A percentile compares a stretch with the other conserved stretches of the same genome.
Conservation (phyloP, 2,888 invertebrate genomes). For the Candidula unifasciata region DNA sequence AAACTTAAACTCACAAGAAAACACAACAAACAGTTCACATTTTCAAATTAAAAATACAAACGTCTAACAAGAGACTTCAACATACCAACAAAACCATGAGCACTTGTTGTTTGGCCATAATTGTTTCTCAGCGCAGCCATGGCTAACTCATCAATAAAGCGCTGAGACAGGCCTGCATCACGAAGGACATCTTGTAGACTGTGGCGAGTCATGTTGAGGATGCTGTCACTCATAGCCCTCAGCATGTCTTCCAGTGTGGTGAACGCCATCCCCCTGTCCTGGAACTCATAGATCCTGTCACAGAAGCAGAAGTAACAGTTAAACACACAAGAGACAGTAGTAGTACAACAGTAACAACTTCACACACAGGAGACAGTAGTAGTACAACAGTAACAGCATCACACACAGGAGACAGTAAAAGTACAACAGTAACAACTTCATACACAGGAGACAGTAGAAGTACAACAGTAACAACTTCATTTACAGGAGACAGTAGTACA, state of each 20-base stretch:
- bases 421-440: no score
- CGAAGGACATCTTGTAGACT: slow-evolving; percentile 67
- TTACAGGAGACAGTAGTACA: no score
- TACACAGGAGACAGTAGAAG: no score
- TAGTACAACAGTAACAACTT: no score
- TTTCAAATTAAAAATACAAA: no score
- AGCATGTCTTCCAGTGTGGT: slow-evolving; percentile 80
- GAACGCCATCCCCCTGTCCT: slow-evolving; percentile 80
- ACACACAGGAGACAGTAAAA: no score
- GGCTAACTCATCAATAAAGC: slow-evolving; percentile 81
- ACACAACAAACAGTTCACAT: no score
- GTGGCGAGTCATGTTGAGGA: slow-evolving; percentile 78
- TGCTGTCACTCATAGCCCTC: slow-evolving; percentile 79
- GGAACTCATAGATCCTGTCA: slow-evolving; percentile 81
- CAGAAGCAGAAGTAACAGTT: slow-evolving; percentile 37
- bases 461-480: no score
- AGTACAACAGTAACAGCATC: no score
- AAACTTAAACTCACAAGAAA: no score
- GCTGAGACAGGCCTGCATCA: slow-evolving; percentile 78
- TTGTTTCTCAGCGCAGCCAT: slow-evolving; percentile 81
- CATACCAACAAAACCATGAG: slow-evolving; percentile 82
- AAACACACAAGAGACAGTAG: no score
- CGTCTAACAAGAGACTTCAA: not conserved
- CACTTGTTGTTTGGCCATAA: slow-evolving; percentile 81
- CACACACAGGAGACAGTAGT: no score